A percentile compares a stretch with the other conserved stretches of the same genome.
Evolutionary conservation across 2,797 vertebrate species (phyloP).

Genomic region (Fistularia tabacaria): DNA sequence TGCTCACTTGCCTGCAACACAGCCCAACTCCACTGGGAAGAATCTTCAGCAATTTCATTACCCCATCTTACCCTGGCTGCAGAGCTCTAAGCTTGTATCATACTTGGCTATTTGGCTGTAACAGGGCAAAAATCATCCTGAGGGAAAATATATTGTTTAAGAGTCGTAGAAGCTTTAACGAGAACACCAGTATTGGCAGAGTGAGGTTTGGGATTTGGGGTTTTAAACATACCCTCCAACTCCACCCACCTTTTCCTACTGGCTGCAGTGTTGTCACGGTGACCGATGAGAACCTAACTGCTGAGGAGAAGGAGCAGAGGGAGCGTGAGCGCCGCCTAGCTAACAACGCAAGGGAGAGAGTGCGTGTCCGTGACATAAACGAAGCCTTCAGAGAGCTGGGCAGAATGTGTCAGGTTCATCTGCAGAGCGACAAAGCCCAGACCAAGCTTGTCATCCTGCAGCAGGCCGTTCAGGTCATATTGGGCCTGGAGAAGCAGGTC

Average conservation of each 20-base stretch:
- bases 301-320: constrained; percentile 97
- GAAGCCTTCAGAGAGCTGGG: constrained; percentile 99
- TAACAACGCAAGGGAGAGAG: constrained; percentile 97
- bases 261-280: constrained; percentile 67
- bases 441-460: constrained; percentile 99
- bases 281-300: constrained; percentile 90
- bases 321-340: constrained; percentile 95
- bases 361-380: constrained; percentile 98
- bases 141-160: neutral
- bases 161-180: neutral
- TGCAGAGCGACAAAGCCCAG: constrained; percentile 99
- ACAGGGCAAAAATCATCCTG: neutral
- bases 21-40: constrained; percentile 54
- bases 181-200: constrained; percentile 14
- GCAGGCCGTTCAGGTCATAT: constrained; percentile 98
- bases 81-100: constrained; percentile 7
- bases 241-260: constrained; percentile 47
- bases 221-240: constrained; percentile 65
- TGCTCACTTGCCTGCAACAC: constrained; percentile 33
- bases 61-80: constrained; percentile 7
- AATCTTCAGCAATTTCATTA: constrained; percentile 23
- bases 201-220: constrained; percentile 58
- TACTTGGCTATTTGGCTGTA: constrained; percentile 4
- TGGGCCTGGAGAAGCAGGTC: constrained; percentile 99
- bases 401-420: constrained; percentile 97